Evolutionary conservation across 64 coral and sea anemone species (phyloP).

Genomic region (Dendronephthya gigantea): DNA sequence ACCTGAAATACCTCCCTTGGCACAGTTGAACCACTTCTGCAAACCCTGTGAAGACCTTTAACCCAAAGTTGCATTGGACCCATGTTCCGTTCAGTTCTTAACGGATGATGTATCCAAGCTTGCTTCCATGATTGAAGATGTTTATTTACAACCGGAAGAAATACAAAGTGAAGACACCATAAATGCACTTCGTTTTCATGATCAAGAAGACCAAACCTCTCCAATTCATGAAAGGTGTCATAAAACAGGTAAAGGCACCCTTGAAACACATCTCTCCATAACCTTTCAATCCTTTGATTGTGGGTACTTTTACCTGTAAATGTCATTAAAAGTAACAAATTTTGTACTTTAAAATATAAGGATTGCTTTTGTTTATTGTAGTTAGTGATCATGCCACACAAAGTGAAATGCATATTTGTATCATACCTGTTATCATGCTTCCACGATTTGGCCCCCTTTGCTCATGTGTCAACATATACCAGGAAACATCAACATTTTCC

Average conservation of each 20-base stretch:
- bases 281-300: no score
- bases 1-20: no score
- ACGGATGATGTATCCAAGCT: constrained; percentile 42
- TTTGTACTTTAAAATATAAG: background rate
- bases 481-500: constrained; percentile 33
- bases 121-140: constrained; percentile 33
- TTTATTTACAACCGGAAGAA: constrained; percentile 34
- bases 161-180: constrained; percentile 45
- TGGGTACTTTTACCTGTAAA: constrained; percentile 45
- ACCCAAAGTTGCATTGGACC: constrained; percentile 34
- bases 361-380: background rate
- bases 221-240: constrained; percentile 22
- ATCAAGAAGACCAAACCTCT: constrained; percentile 4
- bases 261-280: constrained; percentile 42
- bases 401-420: background rate
- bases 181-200: constrained; percentile 29
- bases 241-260: constrained; percentile 41
- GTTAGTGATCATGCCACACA: background rate
- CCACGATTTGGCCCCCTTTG: constrained; percentile 25
- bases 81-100: constrained; percentile 14
- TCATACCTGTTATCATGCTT: constrained; percentile 35
- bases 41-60: background rate
- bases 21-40: background rate
- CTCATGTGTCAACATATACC: constrained; percentile 34
- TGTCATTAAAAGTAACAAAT: background rate